Base-by-base conservation (phyloP, 2,797 vertebrate species). In the Toxotes lorentzi region DNA sequence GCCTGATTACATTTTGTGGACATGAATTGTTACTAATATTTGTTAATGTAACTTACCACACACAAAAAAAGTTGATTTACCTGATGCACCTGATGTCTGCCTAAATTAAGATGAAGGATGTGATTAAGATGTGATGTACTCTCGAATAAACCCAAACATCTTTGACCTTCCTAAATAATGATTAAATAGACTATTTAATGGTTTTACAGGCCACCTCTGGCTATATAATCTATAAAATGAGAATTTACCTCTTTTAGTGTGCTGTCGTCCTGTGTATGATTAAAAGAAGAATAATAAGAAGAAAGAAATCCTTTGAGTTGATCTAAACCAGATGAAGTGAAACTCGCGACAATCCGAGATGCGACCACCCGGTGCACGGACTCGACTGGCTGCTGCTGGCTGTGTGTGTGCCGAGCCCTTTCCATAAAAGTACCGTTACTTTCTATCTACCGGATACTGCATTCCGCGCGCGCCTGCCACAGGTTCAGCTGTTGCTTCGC, bases 341-440 rank as follows among this genome's bases (percentile, higher is more conserved):
- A 60, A 41, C 12, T 14, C 60, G 13, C 32, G 57, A 79, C 64
- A 53, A 57, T 85, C 82, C 67, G 68, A 87, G 76, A 77, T 58
- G 82, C 78, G 80, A 87, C 82, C 70, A 76, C 80, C 71, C 65
- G 60, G 54, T 77, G 59, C 92, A 78, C 77, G 89, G 84, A 87
- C 92, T 89, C 91, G 88, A 95, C 92, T 93, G 95, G 94, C 92
- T 92, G 82, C 81, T 88, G 81, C 81, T 88, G 88, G 88, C 91
- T 88, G 87, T 87, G 85, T 76, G 88, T 86, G 10, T 34, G n/a
- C n/a, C n/a, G 43, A 14, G 45, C 90, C 86, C 90, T 96, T 97
- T 96, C 97, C 96, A 97, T 97, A 97, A 98, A 98, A 98, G 97
- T 97, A 95, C 93, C 93, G 95, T 94, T 95, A 94, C 95, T 95